These are phyloP conservation scores for Microvelia longipes DNA, from an alignment of 1,140 invertebrate species.

Conservation along the genomic window DNA sequence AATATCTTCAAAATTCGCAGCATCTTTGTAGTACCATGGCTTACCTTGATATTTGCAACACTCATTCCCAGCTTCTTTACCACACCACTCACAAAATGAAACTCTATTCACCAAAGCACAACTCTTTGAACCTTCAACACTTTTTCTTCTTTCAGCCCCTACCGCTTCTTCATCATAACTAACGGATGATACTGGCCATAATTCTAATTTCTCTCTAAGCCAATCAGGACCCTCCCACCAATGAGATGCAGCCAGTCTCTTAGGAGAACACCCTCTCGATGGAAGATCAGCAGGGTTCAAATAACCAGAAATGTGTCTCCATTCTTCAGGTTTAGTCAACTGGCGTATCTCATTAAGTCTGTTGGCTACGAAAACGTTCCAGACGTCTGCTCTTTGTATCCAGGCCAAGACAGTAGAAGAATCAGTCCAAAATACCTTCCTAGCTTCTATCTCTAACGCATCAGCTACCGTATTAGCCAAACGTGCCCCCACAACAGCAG, in stretches of 20 bases:
- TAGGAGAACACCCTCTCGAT: conserved; percentile 26
- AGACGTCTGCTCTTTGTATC: background rate
- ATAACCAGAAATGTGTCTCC: conserved; percentile 27
- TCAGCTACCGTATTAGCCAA: background rate
- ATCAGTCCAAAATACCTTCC: conserved; percentile 7
- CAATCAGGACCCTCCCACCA: conserved; percentile 30
- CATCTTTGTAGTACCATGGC: background rate
- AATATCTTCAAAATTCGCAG: background rate
- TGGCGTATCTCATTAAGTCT: conserved; percentile 3
- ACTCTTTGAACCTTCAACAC: background rate
- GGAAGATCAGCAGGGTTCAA: conserved; percentile 31
- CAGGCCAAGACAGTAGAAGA: conserved; percentile 5
- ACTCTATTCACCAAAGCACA: background rate
- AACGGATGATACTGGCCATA: background rate
- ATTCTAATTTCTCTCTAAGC: conserved; percentile 12
- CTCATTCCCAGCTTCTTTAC: too few species aligned
- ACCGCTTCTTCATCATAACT: conserved; percentile 3
- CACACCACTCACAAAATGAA: too few species aligned
- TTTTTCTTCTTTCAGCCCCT: background rate
- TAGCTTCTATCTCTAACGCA: background rate
- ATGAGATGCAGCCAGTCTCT: conserved; percentile 22
- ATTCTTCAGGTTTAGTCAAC: conserved; percentile 11
- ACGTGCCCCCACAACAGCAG: conserved; percentile 1
- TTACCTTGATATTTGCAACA: too few species aligned
- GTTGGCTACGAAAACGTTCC: conserved; percentile 5